These are phyloP conservation scores for Pseudochirops cupreus DNA, from an alignment of 2,797 vertebrate genomes.

Conservation along the genomic window DNA sequence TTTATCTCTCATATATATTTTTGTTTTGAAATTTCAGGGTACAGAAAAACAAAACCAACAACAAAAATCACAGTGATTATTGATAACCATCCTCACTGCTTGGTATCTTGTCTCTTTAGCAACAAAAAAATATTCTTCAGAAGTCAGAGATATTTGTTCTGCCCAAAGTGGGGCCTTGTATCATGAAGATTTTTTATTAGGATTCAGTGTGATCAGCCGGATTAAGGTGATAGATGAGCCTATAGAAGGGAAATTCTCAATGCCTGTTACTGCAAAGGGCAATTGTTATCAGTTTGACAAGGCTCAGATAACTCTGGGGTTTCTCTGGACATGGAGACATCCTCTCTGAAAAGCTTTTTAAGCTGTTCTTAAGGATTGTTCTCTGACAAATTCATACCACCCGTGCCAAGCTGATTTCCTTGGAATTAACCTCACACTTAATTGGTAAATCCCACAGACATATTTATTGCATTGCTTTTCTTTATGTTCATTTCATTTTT, in stretches of 20 bases:
- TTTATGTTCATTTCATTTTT: conserved; percentile 54
- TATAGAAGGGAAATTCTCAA: conserved; percentile 62
- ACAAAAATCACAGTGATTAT: background rate
- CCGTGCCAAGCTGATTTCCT: conserved; percentile 38
- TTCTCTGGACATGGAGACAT: conserved; percentile 46
- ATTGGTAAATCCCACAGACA: conserved; percentile 48
- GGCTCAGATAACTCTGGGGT: conserved; percentile 14
- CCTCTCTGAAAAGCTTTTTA: conserved; percentile 29
- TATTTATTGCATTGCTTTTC: conserved; percentile 49
- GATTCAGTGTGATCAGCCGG: conserved; percentile 30
- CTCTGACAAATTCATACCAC: conserved; percentile 30
- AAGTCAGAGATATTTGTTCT: background rate
- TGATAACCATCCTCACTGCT: background rate
- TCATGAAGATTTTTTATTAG: background rate
- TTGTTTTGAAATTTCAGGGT: conserved; percentile 13
- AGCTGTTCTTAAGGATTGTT: conserved; percentile 19
- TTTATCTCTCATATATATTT: conserved; percentile 3
- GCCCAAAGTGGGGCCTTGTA: background rate
- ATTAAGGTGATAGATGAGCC: conserved; percentile 33
- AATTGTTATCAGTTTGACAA: conserved; percentile 38
- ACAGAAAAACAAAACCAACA: background rate
- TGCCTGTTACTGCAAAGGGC: conserved; percentile 1
- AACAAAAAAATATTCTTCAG: background rate
- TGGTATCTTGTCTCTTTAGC: background rate
- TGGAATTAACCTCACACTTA: conserved; percentile 66